These are phyloP conservation scores for Danio albolineatus DNA, from an alignment of 2,797 vertebrate genomes.

Conservation along the genomic window DNA sequence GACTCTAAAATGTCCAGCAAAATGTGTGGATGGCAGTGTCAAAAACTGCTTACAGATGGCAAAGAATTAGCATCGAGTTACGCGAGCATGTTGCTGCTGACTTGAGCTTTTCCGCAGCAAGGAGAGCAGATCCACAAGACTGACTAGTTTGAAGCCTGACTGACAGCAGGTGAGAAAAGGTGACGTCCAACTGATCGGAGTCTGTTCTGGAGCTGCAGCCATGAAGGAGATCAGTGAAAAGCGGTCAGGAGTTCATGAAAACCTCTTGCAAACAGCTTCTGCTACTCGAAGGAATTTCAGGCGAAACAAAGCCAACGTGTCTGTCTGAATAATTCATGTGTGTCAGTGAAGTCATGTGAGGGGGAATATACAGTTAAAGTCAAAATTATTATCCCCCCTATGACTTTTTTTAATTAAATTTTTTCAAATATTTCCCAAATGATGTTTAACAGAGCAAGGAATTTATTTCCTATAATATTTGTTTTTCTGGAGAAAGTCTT, in stretches of 20 bases:
- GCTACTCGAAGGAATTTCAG: neutral
- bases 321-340: neutral
- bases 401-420: too few relatives aligned
- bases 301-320: neutral
- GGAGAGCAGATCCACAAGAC: constrained; percentile 24
- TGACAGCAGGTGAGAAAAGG: constrained; percentile 33
- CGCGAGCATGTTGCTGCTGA: constrained; percentile 47
- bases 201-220: neutral
- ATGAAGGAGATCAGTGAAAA: neutral
- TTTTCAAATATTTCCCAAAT: too few relatives aligned
- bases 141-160: constrained; percentile 31
- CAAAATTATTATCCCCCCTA: too few relatives aligned
- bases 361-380: too few relatives aligned
- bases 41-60: constrained; percentile 33
- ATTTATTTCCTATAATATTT: too few relatives aligned
- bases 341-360: neutral
- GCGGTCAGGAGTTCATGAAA: neutral
- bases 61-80: constrained; percentile 50
- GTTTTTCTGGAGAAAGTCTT: too few relatives aligned
- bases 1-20: constrained; percentile 18
- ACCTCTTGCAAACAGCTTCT: neutral
- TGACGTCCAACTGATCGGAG: constrained; percentile 13
- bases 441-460: too few relatives aligned
- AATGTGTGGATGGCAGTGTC: constrained; percentile 26
- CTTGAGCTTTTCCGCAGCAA: constrained; percentile 44